Base-by-base conservation (phyloP, 2,797 vertebrate genomes). In the Lepidocolaptes lacrymiger region DNA sequence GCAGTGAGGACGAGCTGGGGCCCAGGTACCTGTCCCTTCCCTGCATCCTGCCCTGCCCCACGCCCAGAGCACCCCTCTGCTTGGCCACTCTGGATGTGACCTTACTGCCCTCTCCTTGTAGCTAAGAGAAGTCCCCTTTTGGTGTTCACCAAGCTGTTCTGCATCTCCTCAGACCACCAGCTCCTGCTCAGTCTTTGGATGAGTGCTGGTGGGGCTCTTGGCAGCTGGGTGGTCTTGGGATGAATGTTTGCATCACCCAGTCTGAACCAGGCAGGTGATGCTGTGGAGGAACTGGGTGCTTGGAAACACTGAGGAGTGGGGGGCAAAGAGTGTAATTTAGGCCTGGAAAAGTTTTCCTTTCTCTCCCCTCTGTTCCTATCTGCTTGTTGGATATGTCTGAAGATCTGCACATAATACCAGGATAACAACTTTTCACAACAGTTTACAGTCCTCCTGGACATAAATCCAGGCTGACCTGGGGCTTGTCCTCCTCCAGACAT, bases 1-100 rank as follows among this genome's bases (percentile, higher is more conserved):
- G 99, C 64, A 99, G 99, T 7, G 99, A 99, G 95, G 99, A 99
- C 1, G 99, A 99, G 94, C 98, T 99, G 22, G 99, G 99, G 37
- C 99, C 99, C 95, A 99, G 99, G 99, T 99, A 98, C 95, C 96
- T 88, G 39, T 59, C 51, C 82, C 59, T 77, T 76, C 78, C 59
- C 46, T 16, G 8, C 1, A 0, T 67, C 30, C 34, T 84, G n/a
- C 68, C 73, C 43, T 39, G 36, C 21, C 41, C 26, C 0, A 5
- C 3, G 4, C 21, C 76, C 44, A 48, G 43, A 76, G 14, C 52
- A 54, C 19, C 28, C 27, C 34, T 73, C 75, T 84, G 48, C 63
- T 52, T 66, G 66, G 39, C 32, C 43, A 43, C 43, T 26, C 15
- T 22, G 41, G 10, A 12, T 23, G 27, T 68, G 37, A 39, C 22